These are phyloP conservation scores for Balearica regulorum DNA, from an alignment of 2,797 vertebrate species.

Conservation along the genomic window DNA sequence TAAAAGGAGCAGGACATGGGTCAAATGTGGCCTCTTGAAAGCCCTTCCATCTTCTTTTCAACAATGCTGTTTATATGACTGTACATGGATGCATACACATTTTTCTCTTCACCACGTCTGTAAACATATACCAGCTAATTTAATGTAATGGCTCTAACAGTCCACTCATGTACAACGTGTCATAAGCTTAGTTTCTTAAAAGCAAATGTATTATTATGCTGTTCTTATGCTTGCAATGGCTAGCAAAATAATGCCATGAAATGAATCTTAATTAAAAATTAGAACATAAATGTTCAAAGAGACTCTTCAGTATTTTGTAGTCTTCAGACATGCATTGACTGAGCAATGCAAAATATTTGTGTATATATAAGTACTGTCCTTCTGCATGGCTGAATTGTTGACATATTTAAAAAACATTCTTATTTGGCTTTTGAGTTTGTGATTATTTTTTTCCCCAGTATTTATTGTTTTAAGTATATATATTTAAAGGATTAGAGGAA, in stretches of 20 bases:
- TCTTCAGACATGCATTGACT: background rate
- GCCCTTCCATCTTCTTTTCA: background rate
- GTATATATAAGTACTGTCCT: background rate
- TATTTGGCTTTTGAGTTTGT: background rate
- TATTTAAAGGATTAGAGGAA: background rate
- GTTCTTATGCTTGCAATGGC: background rate
- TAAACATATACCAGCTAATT: background rate
- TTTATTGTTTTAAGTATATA: background rate
- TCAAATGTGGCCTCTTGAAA: background rate
- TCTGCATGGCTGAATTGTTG: background rate
- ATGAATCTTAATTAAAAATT: background rate
- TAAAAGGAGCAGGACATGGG: background rate
- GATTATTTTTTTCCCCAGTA: background rate
- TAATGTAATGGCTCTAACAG: background rate
- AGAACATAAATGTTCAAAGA: background rate
- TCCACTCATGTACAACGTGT: background rate
- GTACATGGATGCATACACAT: accelerated
- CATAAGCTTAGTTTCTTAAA: background rate
- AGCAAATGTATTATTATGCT: background rate
- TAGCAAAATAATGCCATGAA: background rate
- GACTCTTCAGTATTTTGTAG: background rate
- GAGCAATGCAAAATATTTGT: background rate
- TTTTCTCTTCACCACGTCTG: background rate
- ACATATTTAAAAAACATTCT: background rate
- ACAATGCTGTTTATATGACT: background rate